phyloP scores from a whole-genome alignment of 2,797 vertebrate species.

The Arrhamphus sclerolepis region DNA sequence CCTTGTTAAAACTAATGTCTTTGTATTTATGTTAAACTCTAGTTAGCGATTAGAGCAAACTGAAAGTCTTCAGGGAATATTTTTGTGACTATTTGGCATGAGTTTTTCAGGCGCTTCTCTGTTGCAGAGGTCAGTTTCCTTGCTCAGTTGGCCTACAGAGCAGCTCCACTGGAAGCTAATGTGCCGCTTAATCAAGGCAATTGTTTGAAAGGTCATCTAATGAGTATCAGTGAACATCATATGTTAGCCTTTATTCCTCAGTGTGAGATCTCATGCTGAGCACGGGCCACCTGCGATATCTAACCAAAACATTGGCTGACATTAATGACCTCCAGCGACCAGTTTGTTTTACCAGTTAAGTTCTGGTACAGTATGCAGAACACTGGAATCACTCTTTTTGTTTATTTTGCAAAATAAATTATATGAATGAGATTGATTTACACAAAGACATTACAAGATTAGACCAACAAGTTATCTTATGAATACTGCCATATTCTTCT shows the following conservation, averaged over 20 bases:
- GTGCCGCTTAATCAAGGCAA: conserved; percentile 68
- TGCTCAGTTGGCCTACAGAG: conserved; percentile 27
- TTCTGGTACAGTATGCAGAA: not conserved
- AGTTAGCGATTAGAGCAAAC: too few relatives aligned
- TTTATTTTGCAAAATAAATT: not conserved
- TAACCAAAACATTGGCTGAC: conserved; percentile 70
- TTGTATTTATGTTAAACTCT: too few relatives aligned
- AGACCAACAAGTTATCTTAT: too few relatives aligned
- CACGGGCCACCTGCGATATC: conserved; percentile 54
- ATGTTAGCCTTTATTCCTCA: conserved; percentile 74
- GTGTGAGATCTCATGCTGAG: conserved; percentile 53
- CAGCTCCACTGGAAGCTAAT: conserved; percentile 56
- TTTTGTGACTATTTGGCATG: not conserved
- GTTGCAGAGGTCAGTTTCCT: conserved; percentile 21
- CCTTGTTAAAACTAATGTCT: too few relatives aligned
- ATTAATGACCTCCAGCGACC: conserved; percentile 65
- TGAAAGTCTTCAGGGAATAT: too few relatives aligned
- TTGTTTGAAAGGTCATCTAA: conserved; percentile 76
- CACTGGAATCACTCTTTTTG: not conserved
- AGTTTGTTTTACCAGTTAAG: conserved; percentile 17
- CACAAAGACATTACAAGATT: too few relatives aligned
- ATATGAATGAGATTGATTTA: too few relatives aligned
- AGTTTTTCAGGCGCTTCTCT: not conserved
- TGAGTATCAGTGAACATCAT: conserved; percentile 70
- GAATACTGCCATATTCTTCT: too few relatives aligned